Evolutionary conservation across 1,140 invertebrate genomes (phyloP).

Genomic region (Ctenoplectra terminalis): DNA sequence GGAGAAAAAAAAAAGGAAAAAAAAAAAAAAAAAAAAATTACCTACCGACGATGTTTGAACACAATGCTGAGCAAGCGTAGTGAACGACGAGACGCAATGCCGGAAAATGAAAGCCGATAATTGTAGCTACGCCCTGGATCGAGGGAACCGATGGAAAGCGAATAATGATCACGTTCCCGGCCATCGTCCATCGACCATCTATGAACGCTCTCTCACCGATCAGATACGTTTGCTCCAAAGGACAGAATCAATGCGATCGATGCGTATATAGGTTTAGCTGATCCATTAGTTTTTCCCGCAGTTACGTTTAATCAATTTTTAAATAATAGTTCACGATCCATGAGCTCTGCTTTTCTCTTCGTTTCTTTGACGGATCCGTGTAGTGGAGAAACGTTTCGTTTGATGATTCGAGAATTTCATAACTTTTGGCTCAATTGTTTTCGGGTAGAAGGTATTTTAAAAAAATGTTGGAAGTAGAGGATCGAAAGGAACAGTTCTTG

Average conservation of each 20-base stretch:
- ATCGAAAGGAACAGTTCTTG: too few relatives aligned
- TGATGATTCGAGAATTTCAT: too few relatives aligned
- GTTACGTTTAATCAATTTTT: constrained; percentile 21
- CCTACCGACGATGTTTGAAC: constrained; percentile 11
- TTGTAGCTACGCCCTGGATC: constrained; percentile 26
- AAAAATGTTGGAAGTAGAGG: too few relatives aligned
- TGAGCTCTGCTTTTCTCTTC: too few relatives aligned
- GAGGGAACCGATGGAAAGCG: constrained; percentile 29
- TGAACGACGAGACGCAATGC: constrained; percentile 14
- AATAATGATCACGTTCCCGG: constrained; percentile 31
- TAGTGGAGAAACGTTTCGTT: too few relatives aligned
- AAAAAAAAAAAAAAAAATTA: too few relatives aligned
- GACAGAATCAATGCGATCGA: not conserved
- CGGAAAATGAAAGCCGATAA: constrained; percentile 55
- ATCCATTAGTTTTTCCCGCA: not conserved
- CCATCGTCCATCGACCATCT: not conserved
- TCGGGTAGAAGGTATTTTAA: too few relatives aligned
- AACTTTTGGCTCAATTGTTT: too few relatives aligned
- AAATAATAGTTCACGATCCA: too few relatives aligned
- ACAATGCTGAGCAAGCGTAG: constrained; percentile 34
- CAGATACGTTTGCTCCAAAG: not conserved
- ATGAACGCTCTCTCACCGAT: not conserved
- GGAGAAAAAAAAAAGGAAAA: constrained; percentile 28
- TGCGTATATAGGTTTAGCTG: not conserved
- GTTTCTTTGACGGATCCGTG: too few relatives aligned